Base-by-base conservation (phyloP, 2,113 vertebrate genomes). In the Chroicocephalus ridibundus region DNA sequence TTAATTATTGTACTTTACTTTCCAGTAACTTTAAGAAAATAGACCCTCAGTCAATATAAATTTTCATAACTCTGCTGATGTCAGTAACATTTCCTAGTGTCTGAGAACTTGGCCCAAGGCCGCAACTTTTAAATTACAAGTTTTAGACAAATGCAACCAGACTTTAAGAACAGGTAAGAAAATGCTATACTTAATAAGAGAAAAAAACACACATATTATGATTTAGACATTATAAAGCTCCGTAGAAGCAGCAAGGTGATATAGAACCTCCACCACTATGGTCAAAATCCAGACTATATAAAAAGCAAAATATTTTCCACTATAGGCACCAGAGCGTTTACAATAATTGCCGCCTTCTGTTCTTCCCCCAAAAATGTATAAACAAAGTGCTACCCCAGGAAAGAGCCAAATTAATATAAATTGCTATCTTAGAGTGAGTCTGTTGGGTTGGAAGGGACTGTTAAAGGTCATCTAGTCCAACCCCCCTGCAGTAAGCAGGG, bases 1-100 rank as follows among this genome's bases (percentile, higher is more conserved):
- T 93, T 92, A 89, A 82, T 82, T 92, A 86, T 77, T 68, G 60
- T 86, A 68, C 58, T 90, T 92, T 38, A 52, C 16, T 96, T 90
- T 47, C 40, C 21, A 88, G 49, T 57, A 57, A 68, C 86, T 90
- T 96, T 80, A 44, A 75, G 60, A 70, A 60, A 78, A 87, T 52
- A 68, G 44, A 61, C 3, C 13, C 20, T 92, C 26, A 83, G 29
- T 64, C 36, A 44, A 15, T 51, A 57, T 66, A 85, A 94, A 65
- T 76, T 85, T 10, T 82, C 40, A 21, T 79, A 85, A 60, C 27
- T 85, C 57, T 80, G 8, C 54, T 88, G 70, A 94, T 46, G 47
- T 61, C 60, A 74, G 49, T 82, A 85, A 36, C 26, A 44, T 25
- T 86, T 93, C 25, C 31, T 29, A 9, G 27, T 47, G 40, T 70